phyloP scores from a whole-genome alignment of 2,797 vertebrate genomes.

The Pangasius sanitwongsei region DNA sequence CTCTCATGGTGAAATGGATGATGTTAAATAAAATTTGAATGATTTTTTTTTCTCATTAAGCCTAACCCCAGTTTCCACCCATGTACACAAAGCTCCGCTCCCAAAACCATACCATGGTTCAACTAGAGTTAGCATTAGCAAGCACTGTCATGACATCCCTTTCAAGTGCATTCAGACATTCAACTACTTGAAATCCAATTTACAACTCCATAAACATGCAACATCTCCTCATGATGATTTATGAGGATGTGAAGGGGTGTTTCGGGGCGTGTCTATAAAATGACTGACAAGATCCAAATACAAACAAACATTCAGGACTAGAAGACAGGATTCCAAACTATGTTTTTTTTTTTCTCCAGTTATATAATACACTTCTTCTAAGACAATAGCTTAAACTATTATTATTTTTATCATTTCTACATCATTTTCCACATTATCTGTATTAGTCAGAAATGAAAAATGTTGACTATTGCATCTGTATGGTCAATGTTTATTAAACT shows the following conservation, averaged over 20 bases:
- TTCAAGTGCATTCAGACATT: neutral
- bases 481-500: neutral
- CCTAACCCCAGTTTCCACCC: neutral
- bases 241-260: neutral
- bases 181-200: neutral
- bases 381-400: neutral
- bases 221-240: neutral
- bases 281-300: neutral
- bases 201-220: neutral
- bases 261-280: neutral
- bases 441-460: neutral
- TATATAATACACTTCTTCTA: neutral
- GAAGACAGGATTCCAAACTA: neutral
- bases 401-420: neutral
- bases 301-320: neutral
- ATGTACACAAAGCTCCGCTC: neutral
- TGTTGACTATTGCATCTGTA: neutral
- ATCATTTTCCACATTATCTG: neutral
- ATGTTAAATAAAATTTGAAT: neutral
- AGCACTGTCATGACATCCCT: neutral
- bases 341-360: neutral
- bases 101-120: neutral
- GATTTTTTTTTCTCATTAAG: neutral
- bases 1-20: neutral
- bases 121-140: neutral